Evolutionary conservation across 2,113 vertebrate species (phyloP).

Genomic region (Oryzias curvinotus): DNA sequence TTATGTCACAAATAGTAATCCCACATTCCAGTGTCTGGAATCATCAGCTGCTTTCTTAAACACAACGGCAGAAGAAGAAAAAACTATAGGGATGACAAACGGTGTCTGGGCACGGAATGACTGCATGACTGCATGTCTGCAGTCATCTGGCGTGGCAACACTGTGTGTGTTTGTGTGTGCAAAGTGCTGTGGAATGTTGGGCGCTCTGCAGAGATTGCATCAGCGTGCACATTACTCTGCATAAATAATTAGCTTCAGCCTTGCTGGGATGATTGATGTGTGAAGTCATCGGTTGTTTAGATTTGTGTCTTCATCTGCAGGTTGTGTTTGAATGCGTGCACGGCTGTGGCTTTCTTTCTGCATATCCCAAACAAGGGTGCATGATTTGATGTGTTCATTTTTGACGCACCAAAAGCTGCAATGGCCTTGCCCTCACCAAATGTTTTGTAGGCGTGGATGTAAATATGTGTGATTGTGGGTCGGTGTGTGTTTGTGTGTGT

Average conservation of each 20-base stretch:
- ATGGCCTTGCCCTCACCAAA: constrained; percentile 10
- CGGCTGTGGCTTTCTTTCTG: constrained; percentile 20
- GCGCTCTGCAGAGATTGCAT: neutral
- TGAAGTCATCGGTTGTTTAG: too few relatives aligned
- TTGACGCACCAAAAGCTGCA: constrained; percentile 20
- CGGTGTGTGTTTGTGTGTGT: constrained; percentile 8
- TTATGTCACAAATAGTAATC: constrained; percentile 53
- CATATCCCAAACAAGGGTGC: constrained; percentile 7
- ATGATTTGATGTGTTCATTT: constrained; percentile 25
- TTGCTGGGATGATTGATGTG: neutral
- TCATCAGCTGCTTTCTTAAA: constrained; percentile 50
- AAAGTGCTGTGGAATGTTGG: constrained; percentile 15
- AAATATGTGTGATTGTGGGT: constrained; percentile 6
- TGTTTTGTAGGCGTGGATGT: constrained; percentile 30
- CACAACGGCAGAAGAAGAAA: constrained; percentile 47
- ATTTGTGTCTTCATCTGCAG: neutral
- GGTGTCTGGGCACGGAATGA: constrained; percentile 49
- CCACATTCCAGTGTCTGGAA: constrained; percentile 33
- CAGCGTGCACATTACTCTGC: constrained; percentile 22
- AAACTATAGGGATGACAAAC: constrained; percentile 58
- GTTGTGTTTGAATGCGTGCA: constrained; percentile 27
- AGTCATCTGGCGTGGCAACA: constrained; percentile 47
- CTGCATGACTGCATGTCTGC: constrained; percentile 50
- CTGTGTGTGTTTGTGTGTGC: neutral
- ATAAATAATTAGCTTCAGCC: constrained; percentile 32